These are phyloP conservation scores for Orthosia gracilis DNA, from an alignment of 2,888 invertebrate species.

Conservation along the genomic window DNA sequence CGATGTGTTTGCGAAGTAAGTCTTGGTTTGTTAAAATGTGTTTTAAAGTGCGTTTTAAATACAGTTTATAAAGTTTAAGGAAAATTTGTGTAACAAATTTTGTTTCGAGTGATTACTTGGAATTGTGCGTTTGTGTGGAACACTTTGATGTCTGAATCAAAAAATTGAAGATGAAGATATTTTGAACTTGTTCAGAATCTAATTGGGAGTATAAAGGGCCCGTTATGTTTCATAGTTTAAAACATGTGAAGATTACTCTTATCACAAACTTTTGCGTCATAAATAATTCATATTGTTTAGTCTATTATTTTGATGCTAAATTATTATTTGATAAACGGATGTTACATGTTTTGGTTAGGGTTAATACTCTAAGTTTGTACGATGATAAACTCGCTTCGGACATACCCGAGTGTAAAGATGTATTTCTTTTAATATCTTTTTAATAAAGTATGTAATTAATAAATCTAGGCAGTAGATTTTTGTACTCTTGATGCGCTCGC, in stretches of 20 bases:
- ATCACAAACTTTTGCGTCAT: constrained; percentile 10
- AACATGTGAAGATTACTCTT: neutral
- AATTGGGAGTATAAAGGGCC: neutral
- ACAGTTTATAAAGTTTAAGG: neutral
- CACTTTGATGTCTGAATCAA: no score
- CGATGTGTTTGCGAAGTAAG: constrained; percentile 89
- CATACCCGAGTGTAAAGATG: neutral
- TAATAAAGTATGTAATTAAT: neutral
- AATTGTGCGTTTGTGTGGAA: no score
- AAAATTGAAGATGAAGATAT: neutral
- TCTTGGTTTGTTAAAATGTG: constrained; percentile 49
- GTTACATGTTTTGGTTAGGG: neutral
- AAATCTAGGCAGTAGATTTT: neutral
- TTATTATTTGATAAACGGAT: constrained; percentile 1
- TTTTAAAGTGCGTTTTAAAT: constrained; percentile 13
- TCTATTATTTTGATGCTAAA: constrained; percentile 17
- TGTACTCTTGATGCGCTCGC: no score
- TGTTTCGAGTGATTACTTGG: neutral
- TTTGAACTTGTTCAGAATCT: no score
- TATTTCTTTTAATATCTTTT: neutral
- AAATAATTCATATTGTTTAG: constrained; percentile 12
- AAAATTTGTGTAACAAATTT: constrained; percentile 11
- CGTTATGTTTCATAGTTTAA: neutral
- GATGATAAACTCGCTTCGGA: neutral
- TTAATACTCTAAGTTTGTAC: neutral